These are phyloP conservation scores for Strigamia crassipes DNA, from an alignment of 2,888 invertebrate genomes.

Conservation along the genomic window DNA sequence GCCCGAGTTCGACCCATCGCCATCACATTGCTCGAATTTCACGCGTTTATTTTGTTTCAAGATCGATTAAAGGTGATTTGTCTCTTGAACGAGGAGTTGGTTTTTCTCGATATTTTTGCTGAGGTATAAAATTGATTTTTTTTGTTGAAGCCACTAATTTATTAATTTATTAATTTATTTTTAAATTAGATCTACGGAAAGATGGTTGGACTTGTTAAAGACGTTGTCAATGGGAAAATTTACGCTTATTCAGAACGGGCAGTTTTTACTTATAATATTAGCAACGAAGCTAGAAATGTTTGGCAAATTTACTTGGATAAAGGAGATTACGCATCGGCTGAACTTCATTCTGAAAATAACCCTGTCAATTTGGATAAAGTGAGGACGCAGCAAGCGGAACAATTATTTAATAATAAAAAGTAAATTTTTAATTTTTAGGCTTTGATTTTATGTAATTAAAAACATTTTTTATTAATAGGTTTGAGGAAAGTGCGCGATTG, in stretches of 20 bases:
- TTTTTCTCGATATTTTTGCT: conserved; percentile 74
- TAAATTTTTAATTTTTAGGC: conserved; percentile 57
- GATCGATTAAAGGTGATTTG: conserved; percentile 83
- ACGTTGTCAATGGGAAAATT: conserved; percentile 73
- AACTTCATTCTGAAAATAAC: conserved; percentile 79
- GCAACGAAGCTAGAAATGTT: conserved; percentile 80
- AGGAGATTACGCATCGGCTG: conserved; percentile 83
- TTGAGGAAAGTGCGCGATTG: conserved; percentile 79
- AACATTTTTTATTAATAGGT: conserved; percentile 59
- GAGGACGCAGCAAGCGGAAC: conserved; percentile 84
- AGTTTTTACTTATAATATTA: conserved; percentile 83
- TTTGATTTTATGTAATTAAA: background rate
- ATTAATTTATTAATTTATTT: conserved; percentile 15
- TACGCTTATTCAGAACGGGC: conserved; percentile 85
- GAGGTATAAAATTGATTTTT: conserved; percentile 54
- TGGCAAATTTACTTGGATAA: conserved; percentile 86
- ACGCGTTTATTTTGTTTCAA: conserved; percentile 79
- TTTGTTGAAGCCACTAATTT: too few relatives aligned
- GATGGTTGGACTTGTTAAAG: conserved; percentile 78
- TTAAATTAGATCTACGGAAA: conserved; percentile 69
- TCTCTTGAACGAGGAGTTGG: conserved; percentile 79
- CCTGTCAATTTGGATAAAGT: conserved; percentile 81
- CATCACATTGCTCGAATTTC: conserved; percentile 87
- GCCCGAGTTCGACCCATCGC: conserved; percentile 64
- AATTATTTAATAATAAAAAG: conserved; percentile 75